Conservation (phyloP, 2,113 vertebrate species). For the Apeltes quadracus region DNA sequence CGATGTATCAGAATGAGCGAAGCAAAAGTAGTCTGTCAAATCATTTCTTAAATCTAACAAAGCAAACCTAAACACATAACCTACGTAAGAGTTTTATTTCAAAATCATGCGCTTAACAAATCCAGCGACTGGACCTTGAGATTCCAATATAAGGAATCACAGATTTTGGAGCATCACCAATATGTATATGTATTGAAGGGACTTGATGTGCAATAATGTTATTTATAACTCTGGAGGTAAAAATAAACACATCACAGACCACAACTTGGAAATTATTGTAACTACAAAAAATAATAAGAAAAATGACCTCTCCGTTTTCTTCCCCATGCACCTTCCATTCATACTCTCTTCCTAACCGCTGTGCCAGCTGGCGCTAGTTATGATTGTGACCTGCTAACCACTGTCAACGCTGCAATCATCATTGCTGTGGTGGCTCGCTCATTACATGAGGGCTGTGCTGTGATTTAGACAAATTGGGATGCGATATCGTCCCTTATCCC, state of each 20-base stretch:
- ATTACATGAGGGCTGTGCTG: conserved; percentile 53
- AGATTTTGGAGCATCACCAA: neutral
- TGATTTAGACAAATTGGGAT: conserved; percentile 76
- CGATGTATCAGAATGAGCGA: neutral
- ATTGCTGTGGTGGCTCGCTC: conserved; percentile 59
- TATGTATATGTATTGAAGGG: neutral
- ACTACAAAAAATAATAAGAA: neutral
- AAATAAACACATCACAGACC: neutral
- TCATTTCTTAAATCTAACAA: neutral
- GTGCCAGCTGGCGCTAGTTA: conserved; percentile 46
- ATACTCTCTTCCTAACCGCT: conserved; percentile 14
- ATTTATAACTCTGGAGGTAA: neutral
- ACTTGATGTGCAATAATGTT: neutral
- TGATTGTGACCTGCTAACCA: conserved; percentile 58
- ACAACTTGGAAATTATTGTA: neutral
- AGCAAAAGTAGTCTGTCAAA: neutral
- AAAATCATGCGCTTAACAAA: neutral
- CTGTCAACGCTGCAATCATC: conserved; percentile 62
- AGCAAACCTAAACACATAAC: neutral
- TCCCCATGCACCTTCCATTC: conserved; percentile 18
- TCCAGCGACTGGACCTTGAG: neutral
- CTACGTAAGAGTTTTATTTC: neutral
- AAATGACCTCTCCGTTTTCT: too few relatives aligned
- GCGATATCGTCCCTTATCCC: conserved; percentile 63
- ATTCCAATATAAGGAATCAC: neutral